These are phyloP conservation scores for Bugula neritina DNA, from an alignment of 2,888 invertebrate genomes.

Conservation along the genomic window DNA sequence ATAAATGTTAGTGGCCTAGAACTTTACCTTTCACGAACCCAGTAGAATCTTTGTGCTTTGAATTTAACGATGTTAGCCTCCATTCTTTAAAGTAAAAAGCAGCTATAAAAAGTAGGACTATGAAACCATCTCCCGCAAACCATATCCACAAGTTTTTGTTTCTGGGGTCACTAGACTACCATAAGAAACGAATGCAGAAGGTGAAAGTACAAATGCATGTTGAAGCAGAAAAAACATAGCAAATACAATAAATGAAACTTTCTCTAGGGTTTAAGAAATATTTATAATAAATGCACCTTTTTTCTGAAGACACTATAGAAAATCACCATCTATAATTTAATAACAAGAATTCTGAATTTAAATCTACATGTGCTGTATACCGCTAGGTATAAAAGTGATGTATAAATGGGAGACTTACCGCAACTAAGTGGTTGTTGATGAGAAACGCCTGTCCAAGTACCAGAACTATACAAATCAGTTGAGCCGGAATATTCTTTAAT, in stretches of 20 bases:
- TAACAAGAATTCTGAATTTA: too few relatives aligned
- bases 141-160: neutral
- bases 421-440: neutral
- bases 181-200: too few relatives aligned
- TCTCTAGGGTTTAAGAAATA: too few relatives aligned
- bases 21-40: conserved; percentile 1
- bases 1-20: neutral
- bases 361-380: too few relatives aligned
- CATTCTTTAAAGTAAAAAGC: conserved; percentile 14
- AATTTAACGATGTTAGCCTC: neutral
- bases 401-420: too few relatives aligned
- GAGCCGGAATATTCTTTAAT: conserved; percentile 2
- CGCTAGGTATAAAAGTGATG: too few relatives aligned
- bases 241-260: too few relatives aligned
- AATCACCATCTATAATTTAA: too few relatives aligned
- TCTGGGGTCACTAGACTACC: neutral
- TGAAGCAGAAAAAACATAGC: too few relatives aligned
- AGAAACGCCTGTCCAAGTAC: neutral
- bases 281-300: too few relatives aligned
- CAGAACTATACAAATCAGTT: neutral
- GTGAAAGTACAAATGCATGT: too few relatives aligned
- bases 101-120: neutral
- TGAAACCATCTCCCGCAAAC: conserved; percentile 4
- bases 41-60: neutral
- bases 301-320: too few relatives aligned